Base-by-base conservation (phyloP, 1,140 invertebrate species). In the Drosophila sturtevanti region DNA sequence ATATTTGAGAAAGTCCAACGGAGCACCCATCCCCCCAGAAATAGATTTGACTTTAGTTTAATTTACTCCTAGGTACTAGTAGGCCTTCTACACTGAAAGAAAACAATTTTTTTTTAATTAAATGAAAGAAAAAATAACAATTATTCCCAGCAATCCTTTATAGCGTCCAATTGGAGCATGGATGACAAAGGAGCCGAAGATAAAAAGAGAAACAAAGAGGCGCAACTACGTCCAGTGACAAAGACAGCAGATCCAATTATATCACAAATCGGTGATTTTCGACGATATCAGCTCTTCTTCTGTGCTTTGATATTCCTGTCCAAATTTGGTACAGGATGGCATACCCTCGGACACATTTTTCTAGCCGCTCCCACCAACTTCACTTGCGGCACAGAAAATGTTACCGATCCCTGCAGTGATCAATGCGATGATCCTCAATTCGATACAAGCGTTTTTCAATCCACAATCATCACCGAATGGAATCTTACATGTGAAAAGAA, bases 381-480 rank as follows among this genome's bases (percentile, higher is more conserved):
- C 79, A 58, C 93, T 92, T 87, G 92, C 85, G 4, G 18, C 38
- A 74, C 91, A 71, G 16, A 79, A 79, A 92, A 93, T 38, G 84
- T 66, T 1, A 92, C 92, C 0, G 91, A 93, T 55, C 85, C 91
- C 0, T 94, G 92, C 51, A 61, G 89, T 5, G 65, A 79, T 0
- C 93, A 94, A 18, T 96, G 95, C 74, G 86, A 90, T 0, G 65
- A 92, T 0, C 94, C 94, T 64, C 92, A 91, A 63, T 96, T 94
- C 61, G 94, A 96, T 65, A 93, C 92, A 11, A 93, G 91, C 21
- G 91, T 94, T 21, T 97, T 97, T 79, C 90, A 94, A 18, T 93
- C 95, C 72, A 96, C 95, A 0, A 96, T 96, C 5, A 92, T 95
- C 18, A 95, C 94, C 0, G 93, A 96, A 93, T 97, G 96, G 95